Evolutionary conservation across 1,140 invertebrate species (phyloP).

Genomic region (Zaprionus taronus): DNA sequence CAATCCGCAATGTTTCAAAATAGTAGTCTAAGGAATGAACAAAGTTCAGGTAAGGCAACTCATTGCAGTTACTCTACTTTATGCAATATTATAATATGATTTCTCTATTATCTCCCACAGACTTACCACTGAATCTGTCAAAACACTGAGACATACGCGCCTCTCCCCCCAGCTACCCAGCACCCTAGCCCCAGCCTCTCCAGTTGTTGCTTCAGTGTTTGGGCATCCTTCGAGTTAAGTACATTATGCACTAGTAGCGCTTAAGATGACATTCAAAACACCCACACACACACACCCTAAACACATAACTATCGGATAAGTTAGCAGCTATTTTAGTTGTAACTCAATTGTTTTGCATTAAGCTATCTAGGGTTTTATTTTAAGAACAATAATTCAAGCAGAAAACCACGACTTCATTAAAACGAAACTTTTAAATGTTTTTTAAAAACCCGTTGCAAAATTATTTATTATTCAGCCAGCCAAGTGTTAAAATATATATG

Average conservation of each 20-base stretch:
- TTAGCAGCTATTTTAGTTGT: conserved; percentile 70
- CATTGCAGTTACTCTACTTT: too few relatives aligned
- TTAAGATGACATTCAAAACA: conserved; percentile 69
- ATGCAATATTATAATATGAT: too few relatives aligned
- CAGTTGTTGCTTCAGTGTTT: conserved; percentile 70
- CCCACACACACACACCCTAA: conserved; percentile 41
- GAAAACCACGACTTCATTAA: conserved; percentile 43
- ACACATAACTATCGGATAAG: conserved; percentile 64
- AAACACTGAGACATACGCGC: conserved; percentile 75
- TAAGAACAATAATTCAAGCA: conserved; percentile 51
- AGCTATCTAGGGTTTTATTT: conserved; percentile 59
- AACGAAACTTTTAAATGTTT: conserved; percentile 46
- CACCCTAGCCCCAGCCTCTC: conserved; percentile 40
- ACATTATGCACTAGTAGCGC: conserved; percentile 73
- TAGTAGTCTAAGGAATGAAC: conserved; percentile 83
- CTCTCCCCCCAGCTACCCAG: conserved; percentile 10
- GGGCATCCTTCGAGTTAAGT: conserved; percentile 72
- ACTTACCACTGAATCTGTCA: conserved; percentile 84
- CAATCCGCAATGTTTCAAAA: conserved; percentile 77
- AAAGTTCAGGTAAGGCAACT: conserved; percentile 75
- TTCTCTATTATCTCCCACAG: conserved; percentile 48
- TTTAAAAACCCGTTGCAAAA: conserved; percentile 48
- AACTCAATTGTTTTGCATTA: conserved; percentile 72
- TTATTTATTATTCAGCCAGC: conserved; percentile 60
- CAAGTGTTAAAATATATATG: conserved; percentile 42